A percentile compares a stretch with the other conserved stretches of the same genome.
Conservation (phyloP, 2,888 invertebrate species). For the Plebejus anna region DNA sequence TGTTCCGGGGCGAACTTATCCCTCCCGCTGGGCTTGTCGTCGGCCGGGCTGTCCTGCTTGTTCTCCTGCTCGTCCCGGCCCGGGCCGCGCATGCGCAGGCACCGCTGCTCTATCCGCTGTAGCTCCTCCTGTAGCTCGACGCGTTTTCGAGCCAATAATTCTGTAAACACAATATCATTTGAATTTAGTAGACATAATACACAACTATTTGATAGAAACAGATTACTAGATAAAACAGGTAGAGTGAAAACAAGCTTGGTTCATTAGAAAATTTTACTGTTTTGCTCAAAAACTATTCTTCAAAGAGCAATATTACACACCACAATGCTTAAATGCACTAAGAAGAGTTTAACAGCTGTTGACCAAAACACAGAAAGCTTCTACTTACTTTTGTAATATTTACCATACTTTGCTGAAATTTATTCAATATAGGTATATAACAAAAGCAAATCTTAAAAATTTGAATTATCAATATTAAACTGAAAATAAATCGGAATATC, state of each 20-base stretch:
- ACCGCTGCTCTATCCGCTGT: slow-evolving; percentile 80
- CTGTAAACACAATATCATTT: slow-evolving; percentile 51
- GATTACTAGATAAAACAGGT: too few relatives aligned
- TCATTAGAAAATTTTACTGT: too few relatives aligned
- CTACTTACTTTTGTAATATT: neutral
- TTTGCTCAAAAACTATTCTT: too few relatives aligned
- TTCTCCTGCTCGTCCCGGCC: slow-evolving; percentile 54
- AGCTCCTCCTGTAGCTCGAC: slow-evolving; percentile 83
- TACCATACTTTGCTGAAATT: neutral
- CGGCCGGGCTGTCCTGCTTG: slow-evolving; percentile 35
- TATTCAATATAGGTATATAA: neutral
- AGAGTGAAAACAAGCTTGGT: too few relatives aligned
- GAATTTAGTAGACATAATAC: neutral
- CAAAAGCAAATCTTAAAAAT: neutral
- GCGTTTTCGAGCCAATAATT: slow-evolving; percentile 82
- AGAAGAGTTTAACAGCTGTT: neutral
- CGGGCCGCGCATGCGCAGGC: slow-evolving; percentile 55
- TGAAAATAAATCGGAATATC: neutral
- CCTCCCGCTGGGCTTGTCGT: slow-evolving; percentile 52
- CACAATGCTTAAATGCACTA: neutral
- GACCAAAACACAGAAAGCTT: neutral
- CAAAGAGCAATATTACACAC: too few relatives aligned
- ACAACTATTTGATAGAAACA: neutral
- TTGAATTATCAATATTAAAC: neutral
- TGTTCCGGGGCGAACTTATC: slow-evolving; percentile 69